phyloP scores from a whole-genome alignment of 2,797 vertebrate species.

The Peromyscus nudipes region DNA sequence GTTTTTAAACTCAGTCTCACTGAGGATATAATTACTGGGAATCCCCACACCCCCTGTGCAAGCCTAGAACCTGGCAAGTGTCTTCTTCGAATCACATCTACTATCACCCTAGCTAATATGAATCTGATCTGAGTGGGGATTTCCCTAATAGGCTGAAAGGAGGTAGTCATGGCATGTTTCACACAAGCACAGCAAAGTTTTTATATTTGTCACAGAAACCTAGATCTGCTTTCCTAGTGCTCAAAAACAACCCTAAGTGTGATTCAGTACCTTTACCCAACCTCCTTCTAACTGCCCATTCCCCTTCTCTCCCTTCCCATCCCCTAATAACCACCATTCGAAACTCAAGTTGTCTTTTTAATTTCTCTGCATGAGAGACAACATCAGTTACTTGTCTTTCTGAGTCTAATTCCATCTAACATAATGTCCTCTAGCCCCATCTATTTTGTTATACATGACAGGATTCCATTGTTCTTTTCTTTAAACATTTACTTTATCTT shows the following conservation, averaged over 20 bases:
- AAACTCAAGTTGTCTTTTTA: not conserved
- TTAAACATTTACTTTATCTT: not conserved
- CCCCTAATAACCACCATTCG: not conserved
- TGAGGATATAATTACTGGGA: not conserved
- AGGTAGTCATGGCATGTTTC: not conserved
- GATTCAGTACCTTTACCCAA: too few relatives aligned
- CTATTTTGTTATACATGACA: not conserved
- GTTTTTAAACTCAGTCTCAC: constrained; percentile 1
- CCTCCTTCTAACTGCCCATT: not conserved
- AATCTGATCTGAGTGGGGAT: not conserved
- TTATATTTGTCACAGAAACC: not conserved
- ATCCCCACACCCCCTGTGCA: not conserved
- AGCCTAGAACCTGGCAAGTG: not conserved
- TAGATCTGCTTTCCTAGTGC: not conserved
- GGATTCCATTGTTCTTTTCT: not conserved
- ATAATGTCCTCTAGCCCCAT: not conserved
- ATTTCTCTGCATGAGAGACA: not conserved
- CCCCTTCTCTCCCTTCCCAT: not conserved
- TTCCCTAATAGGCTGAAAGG: not conserved
- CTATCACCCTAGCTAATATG: not conserved
- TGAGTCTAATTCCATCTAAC: not conserved
- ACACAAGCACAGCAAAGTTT: not conserved
- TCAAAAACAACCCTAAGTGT: not conserved
- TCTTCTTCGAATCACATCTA: not conserved
- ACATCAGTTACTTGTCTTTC: not conserved